Evolutionary conservation across 2,113 vertebrate genomes (phyloP).

Genomic region (Gasterosteus nipponicus): DNA sequence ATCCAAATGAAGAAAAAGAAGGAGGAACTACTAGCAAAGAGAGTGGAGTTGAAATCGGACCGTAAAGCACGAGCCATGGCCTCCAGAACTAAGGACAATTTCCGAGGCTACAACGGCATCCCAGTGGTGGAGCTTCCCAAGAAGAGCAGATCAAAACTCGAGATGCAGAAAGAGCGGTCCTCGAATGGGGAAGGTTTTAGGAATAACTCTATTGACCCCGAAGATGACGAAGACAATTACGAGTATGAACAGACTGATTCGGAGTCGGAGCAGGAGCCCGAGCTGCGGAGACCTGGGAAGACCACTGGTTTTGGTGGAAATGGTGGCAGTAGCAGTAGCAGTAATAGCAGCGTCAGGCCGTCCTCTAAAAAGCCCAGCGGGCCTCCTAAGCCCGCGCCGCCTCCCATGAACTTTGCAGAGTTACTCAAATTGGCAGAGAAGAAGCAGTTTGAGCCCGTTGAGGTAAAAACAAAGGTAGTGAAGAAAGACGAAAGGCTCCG

Average conservation of each 20-base stretch:
- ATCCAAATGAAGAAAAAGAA: conserved; percentile 85
- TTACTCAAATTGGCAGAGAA: conserved; percentile 93
- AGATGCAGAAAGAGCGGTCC: conserved; percentile 31
- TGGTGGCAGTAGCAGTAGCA: neutral
- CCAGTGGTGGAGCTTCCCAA: conserved; percentile 88
- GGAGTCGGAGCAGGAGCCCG: conserved; percentile 84
- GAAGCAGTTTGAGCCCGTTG: conserved; percentile 95
- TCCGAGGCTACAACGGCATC: conserved; percentile 92
- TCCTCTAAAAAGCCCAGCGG: conserved; percentile 76
- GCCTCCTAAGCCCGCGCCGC: conserved; percentile 71
- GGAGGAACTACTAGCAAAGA: conserved; percentile 88
- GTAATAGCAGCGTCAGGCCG: conserved; percentile 7
- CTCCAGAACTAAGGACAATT: conserved; percentile 98
- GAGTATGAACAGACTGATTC: conserved; percentile 86
- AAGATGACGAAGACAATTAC: conserved; percentile 85
- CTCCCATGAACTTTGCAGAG: conserved; percentile 91
- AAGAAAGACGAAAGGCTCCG: conserved; percentile 90
- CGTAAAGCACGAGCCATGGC: conserved; percentile 98
- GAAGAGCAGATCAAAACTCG: conserved; percentile 79
- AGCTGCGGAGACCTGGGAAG: conserved; percentile 70
- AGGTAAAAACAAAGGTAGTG: conserved; percentile 83
- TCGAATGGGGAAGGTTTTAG: conserved; percentile 42
- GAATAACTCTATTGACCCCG: conserved; percentile 53
- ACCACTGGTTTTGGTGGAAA: neutral
- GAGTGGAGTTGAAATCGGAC: conserved; percentile 95